phyloP scores from a whole-genome alignment of 2,113 vertebrate genomes.

The Oryzias woworae region DNA sequence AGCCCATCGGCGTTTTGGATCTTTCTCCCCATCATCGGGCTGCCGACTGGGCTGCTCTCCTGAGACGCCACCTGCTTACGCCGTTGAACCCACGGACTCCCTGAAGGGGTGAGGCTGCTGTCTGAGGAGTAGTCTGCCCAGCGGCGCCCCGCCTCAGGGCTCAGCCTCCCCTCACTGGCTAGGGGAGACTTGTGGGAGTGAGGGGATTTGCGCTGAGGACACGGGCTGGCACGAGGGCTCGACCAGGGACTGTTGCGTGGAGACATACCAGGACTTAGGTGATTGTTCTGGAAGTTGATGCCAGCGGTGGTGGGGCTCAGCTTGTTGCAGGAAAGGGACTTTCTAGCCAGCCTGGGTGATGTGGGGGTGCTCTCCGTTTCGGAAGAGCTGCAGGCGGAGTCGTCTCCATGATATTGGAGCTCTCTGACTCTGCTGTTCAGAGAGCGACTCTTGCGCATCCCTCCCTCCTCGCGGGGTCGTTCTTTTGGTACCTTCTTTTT shows the following conservation, averaged over 20 bases:
- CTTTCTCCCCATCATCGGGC: constrained; percentile 86
- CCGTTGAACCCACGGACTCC: constrained; percentile 97
- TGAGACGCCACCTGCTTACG: constrained; percentile 86
- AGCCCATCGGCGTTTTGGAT: constrained; percentile 89
- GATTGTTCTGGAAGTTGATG: constrained; percentile 80
- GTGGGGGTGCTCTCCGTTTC: constrained; percentile 92
- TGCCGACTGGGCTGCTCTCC: constrained; percentile 87
- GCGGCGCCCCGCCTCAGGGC: constrained; percentile 79
- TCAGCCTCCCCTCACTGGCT: constrained; percentile 80
- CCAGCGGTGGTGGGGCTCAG: constrained; percentile 81
- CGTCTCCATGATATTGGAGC: constrained; percentile 89
- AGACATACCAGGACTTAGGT: constrained; percentile 89
- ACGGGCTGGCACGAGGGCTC: constrained; percentile 84
- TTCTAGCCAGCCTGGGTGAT: constrained; percentile 84
- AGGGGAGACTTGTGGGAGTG: constrained; percentile 85
- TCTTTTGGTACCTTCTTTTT: constrained; percentile 94
- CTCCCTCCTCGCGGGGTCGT: constrained; percentile 77
- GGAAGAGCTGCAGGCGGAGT: constrained; percentile 94
- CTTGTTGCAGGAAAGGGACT: constrained; percentile 75
- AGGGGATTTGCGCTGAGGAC: constrained; percentile 82
- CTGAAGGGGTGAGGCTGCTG: constrained; percentile 90
- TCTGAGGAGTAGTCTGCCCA: constrained; percentile 92
- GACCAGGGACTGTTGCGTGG: constrained; percentile 93
- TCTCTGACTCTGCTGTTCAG: constrained; percentile 91
- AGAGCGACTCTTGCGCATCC: constrained; percentile 80